phyloP scores from a whole-genome alignment of 2,797 vertebrate species.

The Echiichthys vipera region DNA sequence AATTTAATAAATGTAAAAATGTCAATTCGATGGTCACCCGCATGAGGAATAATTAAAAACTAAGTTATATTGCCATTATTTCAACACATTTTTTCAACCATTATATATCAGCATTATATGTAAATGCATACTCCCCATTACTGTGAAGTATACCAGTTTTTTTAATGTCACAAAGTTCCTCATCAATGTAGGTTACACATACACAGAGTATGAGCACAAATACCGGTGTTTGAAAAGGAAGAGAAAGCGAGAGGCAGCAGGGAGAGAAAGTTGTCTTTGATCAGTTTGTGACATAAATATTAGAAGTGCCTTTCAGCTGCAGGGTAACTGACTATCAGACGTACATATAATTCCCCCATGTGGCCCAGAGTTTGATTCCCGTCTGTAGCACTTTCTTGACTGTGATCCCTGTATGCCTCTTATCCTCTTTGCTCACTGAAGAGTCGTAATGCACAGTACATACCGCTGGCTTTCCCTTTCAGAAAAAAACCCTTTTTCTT shows the following conservation, averaged over 20 bases:
- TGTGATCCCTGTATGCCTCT: constrained; percentile 67
- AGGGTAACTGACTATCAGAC: constrained; percentile 55
- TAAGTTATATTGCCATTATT: too few species aligned
- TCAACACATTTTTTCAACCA: too few species aligned
- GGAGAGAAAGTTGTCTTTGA: constrained; percentile 56
- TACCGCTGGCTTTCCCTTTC: constrained; percentile 47
- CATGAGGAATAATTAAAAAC: too few species aligned
- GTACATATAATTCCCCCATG: constrained; percentile 61
- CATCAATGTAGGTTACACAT: constrained; percentile 15
- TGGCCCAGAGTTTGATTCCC: constrained; percentile 65
- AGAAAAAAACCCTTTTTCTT: constrained; percentile 39
- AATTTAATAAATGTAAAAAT: too few species aligned
- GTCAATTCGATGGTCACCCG: too few species aligned
- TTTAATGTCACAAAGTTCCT: constrained; percentile 9
- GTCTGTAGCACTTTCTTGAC: constrained; percentile 54
- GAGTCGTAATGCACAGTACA: constrained; percentile 35
- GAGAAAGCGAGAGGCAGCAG: background rate
- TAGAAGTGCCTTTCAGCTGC: constrained; percentile 52
- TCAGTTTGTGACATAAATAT: constrained; percentile 69
- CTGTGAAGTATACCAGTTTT: background rate
- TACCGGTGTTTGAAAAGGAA: constrained; percentile 16
- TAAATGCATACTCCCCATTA: too few species aligned
- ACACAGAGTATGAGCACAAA: constrained; percentile 22
- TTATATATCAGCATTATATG: too few species aligned
- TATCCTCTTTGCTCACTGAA: constrained; percentile 55